Conservation (phyloP, 2,888 invertebrate genomes). For the Luperina nickerlii region DNA sequence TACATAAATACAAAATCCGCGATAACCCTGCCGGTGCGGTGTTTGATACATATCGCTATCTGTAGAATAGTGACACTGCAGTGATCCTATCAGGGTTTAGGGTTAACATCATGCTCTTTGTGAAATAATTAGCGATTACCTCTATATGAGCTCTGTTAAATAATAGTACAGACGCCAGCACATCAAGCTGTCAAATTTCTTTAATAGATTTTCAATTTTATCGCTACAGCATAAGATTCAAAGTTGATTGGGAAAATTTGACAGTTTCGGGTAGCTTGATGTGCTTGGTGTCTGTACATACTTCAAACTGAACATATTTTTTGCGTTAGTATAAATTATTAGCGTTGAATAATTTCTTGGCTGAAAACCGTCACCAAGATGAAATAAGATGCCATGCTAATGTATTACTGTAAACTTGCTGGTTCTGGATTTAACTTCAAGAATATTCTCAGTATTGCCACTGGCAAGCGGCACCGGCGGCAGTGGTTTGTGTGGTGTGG, state of each 20-base stretch:
- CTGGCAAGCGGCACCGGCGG: not conserved
- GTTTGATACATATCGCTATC: constrained; percentile 41
- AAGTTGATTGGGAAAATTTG: too few relatives aligned
- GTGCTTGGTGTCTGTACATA: too few relatives aligned
- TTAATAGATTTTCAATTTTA: too few relatives aligned
- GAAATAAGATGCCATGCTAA: too few relatives aligned
- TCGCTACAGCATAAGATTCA: too few relatives aligned
- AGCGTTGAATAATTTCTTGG: not conserved
- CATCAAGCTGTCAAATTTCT: too few relatives aligned
- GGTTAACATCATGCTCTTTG: constrained; percentile 1
- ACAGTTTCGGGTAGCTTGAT: too few relatives aligned
- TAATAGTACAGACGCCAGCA: not conserved
- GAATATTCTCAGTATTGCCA: not conserved
- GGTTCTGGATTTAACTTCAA: not conserved
- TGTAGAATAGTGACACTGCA: constrained; percentile 36
- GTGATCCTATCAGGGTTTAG: constrained; percentile 39
- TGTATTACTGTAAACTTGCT: not conserved
- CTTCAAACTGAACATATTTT: too few relatives aligned
- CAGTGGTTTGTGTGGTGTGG: too few relatives aligned
- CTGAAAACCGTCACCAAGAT: not conserved
- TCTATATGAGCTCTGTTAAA: not conserved
- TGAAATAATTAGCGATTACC: not conserved
- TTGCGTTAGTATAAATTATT: too few relatives aligned
- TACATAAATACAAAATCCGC: constrained; percentile 16
- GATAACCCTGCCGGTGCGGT: constrained; percentile 51